Percentiles rank a stretch among this genome's conserved stretches.
Conservation (phyloP, 2,797 vertebrate species). For the Cyclopterus lumpus region DNA sequence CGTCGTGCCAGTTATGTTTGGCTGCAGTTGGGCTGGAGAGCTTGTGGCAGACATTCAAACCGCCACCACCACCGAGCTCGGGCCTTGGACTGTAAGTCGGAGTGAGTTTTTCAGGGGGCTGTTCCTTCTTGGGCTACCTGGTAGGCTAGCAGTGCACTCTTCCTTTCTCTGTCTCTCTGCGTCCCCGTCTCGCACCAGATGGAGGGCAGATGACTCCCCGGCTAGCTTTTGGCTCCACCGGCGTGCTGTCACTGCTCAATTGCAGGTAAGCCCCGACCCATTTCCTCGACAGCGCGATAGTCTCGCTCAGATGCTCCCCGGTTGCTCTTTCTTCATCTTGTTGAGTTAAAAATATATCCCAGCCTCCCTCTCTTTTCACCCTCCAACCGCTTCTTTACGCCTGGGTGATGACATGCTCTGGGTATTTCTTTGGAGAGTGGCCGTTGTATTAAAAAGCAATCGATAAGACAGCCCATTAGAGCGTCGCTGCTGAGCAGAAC, state of each 20-base stretch:
- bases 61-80: constrained; percentile 26
- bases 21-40: constrained; percentile 58
- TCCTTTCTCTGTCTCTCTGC: constrained; percentile 17
- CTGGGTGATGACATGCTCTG: constrained; percentile 66
- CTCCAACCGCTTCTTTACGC: constrained; percentile 47
- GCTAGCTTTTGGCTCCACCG: constrained; percentile 43
- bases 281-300: constrained; percentile 57
- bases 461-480: constrained; percentile 80
- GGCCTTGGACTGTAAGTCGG: constrained; percentile 18
- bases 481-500: constrained; percentile 68
- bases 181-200: constrained; percentile 58
- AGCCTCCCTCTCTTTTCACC: constrained; percentile 24
- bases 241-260: constrained; percentile 38
- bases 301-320: constrained; percentile 45
- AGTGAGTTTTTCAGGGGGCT: background rate
- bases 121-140: constrained; percentile 39
- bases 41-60: constrained; percentile 57
- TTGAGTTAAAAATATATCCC: constrained; percentile 60
- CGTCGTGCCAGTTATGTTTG: constrained; percentile 57
- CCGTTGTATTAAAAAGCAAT: constrained; percentile 74
- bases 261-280: constrained; percentile 51
- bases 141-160: constrained; percentile 13
- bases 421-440: constrained; percentile 69
- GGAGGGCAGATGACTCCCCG: constrained; percentile 58
- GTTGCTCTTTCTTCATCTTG: constrained; percentile 47